Evolutionary conservation across 2,888 invertebrate genomes (phyloP).

Genomic region (Acholoe squamosa): DNA sequence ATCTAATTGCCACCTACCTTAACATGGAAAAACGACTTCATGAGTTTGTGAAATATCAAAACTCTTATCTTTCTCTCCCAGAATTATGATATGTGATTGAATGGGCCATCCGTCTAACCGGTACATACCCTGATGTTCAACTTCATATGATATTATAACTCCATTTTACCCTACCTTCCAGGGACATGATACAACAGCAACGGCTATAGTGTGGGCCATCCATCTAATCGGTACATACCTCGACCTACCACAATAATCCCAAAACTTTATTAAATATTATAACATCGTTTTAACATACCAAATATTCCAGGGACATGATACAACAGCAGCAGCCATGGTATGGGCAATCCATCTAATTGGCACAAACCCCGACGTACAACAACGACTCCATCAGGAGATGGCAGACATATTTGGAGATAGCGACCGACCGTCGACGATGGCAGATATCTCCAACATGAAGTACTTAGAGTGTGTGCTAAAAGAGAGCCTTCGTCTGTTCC

Average conservation of each 20-base stretch:
- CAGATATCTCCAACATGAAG: slow-evolving; percentile 83
- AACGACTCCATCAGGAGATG: slow-evolving; percentile 84
- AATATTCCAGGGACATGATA: slow-evolving; percentile 91
- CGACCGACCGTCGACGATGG: slow-evolving; percentile 83
- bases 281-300: too few species aligned
- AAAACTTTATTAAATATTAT: too few species aligned
- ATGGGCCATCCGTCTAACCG: slow-evolving; percentile 93
- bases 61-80: too few species aligned
- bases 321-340: slow-evolving; percentile 93
- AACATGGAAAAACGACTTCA: too few species aligned
- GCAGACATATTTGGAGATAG: slow-evolving; percentile 80
- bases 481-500: slow-evolving; percentile 59
- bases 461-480: slow-evolving; percentile 85
- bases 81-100: too few species aligned
- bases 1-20: too few species aligned
- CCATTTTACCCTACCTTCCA: too few species aligned
- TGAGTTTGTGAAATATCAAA: too few species aligned
- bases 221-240: slow-evolving; percentile 92
- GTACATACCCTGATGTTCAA: slow-evolving; percentile 91
- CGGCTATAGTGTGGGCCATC: slow-evolving; percentile 93
- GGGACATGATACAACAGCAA: slow-evolving; percentile 93
- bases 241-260: slow-evolving; percentile 89
- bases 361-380: slow-evolving; percentile 90
- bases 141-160: too few species aligned
- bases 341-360: slow-evolving; percentile 93